These are phyloP conservation scores for Alces alces DNA, from an alignment of 2,113 vertebrate genomes.

Conservation along the genomic window DNA sequence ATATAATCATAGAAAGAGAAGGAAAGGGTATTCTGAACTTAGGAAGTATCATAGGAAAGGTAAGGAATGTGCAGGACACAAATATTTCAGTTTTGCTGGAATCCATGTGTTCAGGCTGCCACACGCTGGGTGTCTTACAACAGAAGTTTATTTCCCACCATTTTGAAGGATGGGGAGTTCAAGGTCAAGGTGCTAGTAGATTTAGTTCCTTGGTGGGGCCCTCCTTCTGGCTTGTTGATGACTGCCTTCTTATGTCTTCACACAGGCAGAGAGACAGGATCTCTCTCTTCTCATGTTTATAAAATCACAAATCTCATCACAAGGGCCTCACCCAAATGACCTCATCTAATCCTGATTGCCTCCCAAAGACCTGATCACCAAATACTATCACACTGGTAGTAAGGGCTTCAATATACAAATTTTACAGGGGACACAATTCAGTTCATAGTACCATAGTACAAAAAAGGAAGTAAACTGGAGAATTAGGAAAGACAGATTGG, in stretches of 20 bases:
- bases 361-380: background rate
- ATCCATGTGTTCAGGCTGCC: background rate
- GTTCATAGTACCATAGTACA: background rate
- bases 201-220: background rate
- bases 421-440: background rate
- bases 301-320: background rate
- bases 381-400: background rate
- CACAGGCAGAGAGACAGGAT: background rate
- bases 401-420: background rate
- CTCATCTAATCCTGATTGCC: background rate
- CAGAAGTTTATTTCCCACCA: background rate
- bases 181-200: background rate
- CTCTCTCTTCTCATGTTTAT: background rate
- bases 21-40: background rate
- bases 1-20: background rate
- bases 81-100: background rate
- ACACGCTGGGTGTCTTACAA: background rate
- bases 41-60: background rate
- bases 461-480: background rate
- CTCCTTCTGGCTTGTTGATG: background rate
- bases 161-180: background rate
- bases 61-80: background rate
- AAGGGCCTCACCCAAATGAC: background rate
- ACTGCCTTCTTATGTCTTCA: background rate
- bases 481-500: background rate